Percentiles rank a stretch among this genome's conserved stretches.
Evolutionary conservation across 1,140 invertebrate species (phyloP).

Genomic region (Orchesella cincta): DNA sequence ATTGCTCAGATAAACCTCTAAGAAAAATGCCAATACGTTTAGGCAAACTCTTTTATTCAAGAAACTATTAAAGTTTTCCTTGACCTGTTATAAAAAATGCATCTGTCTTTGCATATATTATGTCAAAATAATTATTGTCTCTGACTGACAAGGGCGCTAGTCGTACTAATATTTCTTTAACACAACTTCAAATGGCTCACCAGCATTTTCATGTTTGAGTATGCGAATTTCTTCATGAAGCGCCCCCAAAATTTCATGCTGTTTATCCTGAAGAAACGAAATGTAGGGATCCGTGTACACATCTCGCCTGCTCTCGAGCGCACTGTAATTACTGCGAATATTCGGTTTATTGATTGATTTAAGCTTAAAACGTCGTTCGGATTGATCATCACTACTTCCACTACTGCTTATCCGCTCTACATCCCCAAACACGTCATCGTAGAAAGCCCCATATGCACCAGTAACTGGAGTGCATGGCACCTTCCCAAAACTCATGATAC

Average conservation of each 20-base stretch:
- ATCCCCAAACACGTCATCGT: conserved; percentile 6
- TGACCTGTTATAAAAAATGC: too few species aligned
- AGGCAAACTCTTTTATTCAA: too few species aligned
- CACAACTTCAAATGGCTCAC: too few species aligned
- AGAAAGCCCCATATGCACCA: background rate
- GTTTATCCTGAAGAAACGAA: background rate
- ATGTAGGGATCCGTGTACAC: background rate
- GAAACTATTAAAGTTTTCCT: too few species aligned
- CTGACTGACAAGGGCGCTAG: too few species aligned
- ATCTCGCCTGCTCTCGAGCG: background rate
- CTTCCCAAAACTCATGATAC: background rate
- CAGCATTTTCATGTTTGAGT: conserved; percentile 12
- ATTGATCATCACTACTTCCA: background rate
- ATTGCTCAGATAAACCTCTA: too few species aligned
- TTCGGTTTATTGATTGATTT: background rate
- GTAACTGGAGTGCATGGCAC: conserved; percentile 11
- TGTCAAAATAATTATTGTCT: too few species aligned
- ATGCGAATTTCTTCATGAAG: conserved; percentile 16
- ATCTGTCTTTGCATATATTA: too few species aligned
- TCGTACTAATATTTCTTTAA: too few species aligned
- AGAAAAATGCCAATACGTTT: too few species aligned
- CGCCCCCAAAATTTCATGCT: background rate
- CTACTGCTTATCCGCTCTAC: background rate
- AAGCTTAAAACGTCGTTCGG: background rate
- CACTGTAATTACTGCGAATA: background rate